phyloP scores from a whole-genome alignment of 2,113 vertebrate genomes.

The Prochilodus magdalenae region DNA sequence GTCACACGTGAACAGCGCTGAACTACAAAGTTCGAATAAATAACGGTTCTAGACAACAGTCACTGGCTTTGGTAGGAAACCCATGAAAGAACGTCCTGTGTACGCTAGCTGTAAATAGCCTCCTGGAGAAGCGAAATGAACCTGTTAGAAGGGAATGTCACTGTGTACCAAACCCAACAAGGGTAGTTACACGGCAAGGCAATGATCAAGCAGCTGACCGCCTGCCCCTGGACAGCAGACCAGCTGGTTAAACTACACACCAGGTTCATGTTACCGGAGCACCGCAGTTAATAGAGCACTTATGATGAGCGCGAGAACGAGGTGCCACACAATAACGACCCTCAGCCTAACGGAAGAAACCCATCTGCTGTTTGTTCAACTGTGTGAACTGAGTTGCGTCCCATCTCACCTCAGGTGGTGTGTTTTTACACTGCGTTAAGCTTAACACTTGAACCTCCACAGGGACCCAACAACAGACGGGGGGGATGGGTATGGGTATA shows the following conservation, averaged over 20 bases:
- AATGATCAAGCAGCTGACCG: not conserved
- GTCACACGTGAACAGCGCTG: too few relatives aligned
- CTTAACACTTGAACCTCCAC: constrained; percentile 39
- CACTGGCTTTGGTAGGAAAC: too few relatives aligned
- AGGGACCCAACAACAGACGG: constrained; percentile 50
- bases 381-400: not conserved
- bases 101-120: too few relatives aligned
- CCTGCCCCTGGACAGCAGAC: not conserved
- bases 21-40: too few relatives aligned
- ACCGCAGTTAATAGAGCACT: not conserved
- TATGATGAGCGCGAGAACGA: not conserved
- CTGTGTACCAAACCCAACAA: not conserved
- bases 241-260: not conserved
- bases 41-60: too few relatives aligned
- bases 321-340: not conserved
- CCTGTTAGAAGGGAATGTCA: too few relatives aligned
- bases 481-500: not conserved
- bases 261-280: not conserved
- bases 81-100: too few relatives aligned
- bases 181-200: too few relatives aligned
- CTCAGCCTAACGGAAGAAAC: not conserved
- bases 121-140: too few relatives aligned
- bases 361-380: not conserved
- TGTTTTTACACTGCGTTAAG: constrained; percentile 35
- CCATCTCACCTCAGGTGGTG: not conserved